Percentiles rank a stretch among this genome's conserved stretches.
Conservation (phyloP, 1,140 invertebrate genomes). For the Meloidogyne exigua region DNA sequence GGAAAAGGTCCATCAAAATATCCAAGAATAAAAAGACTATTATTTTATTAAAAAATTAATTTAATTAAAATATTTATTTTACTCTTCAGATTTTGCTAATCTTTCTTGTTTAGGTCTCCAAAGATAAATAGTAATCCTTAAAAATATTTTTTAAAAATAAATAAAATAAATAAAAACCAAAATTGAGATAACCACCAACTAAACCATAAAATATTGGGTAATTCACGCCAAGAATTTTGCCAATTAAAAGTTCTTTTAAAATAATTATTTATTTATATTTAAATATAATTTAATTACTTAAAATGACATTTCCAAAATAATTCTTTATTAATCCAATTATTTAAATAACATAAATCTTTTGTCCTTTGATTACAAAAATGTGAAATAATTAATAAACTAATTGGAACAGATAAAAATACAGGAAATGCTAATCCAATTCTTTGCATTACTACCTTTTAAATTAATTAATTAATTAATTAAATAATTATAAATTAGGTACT, state of each 20-base stretch:
- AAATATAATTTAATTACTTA: neutral
- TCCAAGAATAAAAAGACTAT: conserved; percentile 83
- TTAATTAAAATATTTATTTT: neutral
- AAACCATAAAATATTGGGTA: conserved; percentile 59
- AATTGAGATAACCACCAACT: conserved; percentile 65
- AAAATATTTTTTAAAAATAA: neutral
- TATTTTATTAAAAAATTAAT: conserved; percentile 20
- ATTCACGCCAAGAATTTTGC: conserved; percentile 43
- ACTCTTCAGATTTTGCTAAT: conserved; percentile 81
- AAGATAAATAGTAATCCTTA: conserved; percentile 86
- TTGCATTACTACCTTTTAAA: conserved; percentile 57
- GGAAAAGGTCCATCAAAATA: conserved; percentile 89
- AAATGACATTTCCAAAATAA: conserved; percentile 56
- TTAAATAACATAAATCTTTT: conserved; percentile 54
- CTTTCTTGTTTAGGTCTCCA: conserved; percentile 95
- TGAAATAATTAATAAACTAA: conserved; percentile 53
- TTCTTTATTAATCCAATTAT: conserved; percentile 48
- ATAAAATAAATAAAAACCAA: conserved; percentile 63
- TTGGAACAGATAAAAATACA: conserved; percentile 51
- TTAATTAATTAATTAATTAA: conserved; percentile 7
- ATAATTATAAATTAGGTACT: conserved; percentile 36
- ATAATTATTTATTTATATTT: neutral
- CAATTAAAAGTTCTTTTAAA: conserved; percentile 6
- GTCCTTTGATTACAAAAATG: conserved; percentile 38
- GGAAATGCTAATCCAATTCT: conserved; percentile 59